These are phyloP conservation scores for Fopius arisanus DNA, from an alignment of 1,140 invertebrate species.

Conservation along the genomic window DNA sequence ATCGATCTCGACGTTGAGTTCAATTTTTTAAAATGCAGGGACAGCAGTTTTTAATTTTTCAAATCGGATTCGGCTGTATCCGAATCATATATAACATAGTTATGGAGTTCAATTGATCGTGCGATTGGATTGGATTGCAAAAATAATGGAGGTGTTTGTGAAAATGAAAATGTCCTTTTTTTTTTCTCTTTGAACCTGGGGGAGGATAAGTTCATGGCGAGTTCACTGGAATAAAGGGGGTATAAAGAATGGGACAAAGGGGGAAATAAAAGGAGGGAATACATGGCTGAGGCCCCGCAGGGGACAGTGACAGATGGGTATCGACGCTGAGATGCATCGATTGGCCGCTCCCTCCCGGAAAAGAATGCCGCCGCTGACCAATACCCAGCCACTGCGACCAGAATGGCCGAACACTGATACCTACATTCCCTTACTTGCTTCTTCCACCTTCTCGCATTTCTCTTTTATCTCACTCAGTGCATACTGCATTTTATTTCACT, in stretches of 20 bases:
- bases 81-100: too few relatives aligned
- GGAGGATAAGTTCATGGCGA: constrained; percentile 8
- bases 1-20: too few relatives aligned
- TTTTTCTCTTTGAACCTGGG: too few relatives aligned
- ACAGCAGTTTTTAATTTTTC: too few relatives aligned
- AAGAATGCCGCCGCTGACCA: constrained; percentile 61
- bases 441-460: constrained; percentile 21
- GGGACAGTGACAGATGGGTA: constrained; percentile 65
- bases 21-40: too few relatives aligned
- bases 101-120: too few relatives aligned
- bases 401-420: constrained; percentile 58
- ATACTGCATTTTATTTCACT: constrained; percentile 12
- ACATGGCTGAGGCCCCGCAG: constrained; percentile 36
- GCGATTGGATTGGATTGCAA: too few relatives aligned
- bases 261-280: constrained; percentile 32
- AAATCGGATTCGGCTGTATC: too few relatives aligned
- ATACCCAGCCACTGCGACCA: constrained; percentile 58
- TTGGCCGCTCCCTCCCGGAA: constrained; percentile 63
- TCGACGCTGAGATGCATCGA: constrained; percentile 63
- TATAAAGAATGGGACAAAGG: constrained; percentile 31
- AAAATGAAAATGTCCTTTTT: too few relatives aligned
- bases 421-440: constrained; percentile 34
- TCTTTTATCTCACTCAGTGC: constrained; percentile 17
- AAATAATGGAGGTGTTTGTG: too few relatives aligned
- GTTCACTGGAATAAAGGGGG: constrained; percentile 21